Base-by-base conservation (phyloP, 1,140 invertebrate genomes). In the Drosophila sp. region DNA sequence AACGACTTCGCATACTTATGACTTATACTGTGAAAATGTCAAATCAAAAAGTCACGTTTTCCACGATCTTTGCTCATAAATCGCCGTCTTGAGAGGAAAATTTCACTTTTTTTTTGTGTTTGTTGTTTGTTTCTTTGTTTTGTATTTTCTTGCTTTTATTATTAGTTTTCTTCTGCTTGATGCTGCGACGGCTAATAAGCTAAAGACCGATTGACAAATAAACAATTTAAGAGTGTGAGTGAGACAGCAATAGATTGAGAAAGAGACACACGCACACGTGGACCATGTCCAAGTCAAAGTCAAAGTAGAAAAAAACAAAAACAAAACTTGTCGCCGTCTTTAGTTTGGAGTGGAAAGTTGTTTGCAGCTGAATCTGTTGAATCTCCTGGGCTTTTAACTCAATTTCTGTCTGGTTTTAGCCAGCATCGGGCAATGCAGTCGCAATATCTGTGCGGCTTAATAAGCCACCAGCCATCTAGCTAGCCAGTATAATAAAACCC, bases 41-140 rank as follows among this genome's bases (percentile, higher is more conserved):
- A 86, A 86, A 86, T 87, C 83, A 86, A 87, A 58, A 86, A 86
- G 81, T 86, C 83, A 86, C 84, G 83, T 86, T 89, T 86, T 86
- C 63, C 76, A 66, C 79, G 30, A n/a, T 32, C 44, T 63, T 44
- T 60, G 66, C 66, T 70, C 60, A 78, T 69, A 79, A 73, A 70
- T 70, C 56, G 68, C 56, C 56, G 23, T 3, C 44, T 50, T 50
- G 40, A 47, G 56, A 72, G 65, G 82, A 76, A 86, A 87, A 86
- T 86, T 86, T 87, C 79, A 86, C 84, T 86, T 86, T 89, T 86
- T 54, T 55, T 66, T 55, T 68, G 29, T 63, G 23, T 44, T 23
- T 17, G 25, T 27, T 50, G 44, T 23, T 25, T 47, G 25, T 47
- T 6, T 47, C 25, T 7, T 50, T 47, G 33, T 35, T 8, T 35